These are phyloP conservation scores for Trichechus manatus DNA, from an alignment of 2,113 vertebrate species.

Conservation along the genomic window DNA sequence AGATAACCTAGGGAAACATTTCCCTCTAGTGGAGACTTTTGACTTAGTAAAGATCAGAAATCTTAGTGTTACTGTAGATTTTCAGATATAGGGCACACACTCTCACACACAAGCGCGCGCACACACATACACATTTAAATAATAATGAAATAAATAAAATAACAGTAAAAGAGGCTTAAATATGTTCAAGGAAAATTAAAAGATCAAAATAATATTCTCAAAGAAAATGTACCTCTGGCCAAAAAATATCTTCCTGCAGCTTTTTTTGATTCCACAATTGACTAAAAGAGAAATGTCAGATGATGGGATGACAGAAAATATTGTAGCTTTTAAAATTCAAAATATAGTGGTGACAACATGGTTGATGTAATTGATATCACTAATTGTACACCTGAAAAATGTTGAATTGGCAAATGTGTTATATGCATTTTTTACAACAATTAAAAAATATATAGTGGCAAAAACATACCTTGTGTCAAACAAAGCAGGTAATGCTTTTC, in stretches of 20 bases:
- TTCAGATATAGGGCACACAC: neutral
- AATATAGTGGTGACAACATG: neutral
- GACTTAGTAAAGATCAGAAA: neutral
- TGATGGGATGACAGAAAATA: neutral
- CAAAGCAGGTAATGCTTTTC: neutral
- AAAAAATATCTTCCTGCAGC: neutral
- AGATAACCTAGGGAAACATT: neutral
- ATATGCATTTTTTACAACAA: too few species aligned
- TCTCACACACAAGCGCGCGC: neutral
- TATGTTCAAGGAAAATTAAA: constrained; percentile 21
- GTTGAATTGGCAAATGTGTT: too few species aligned
- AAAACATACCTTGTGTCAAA: neutral
- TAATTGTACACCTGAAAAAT: too few species aligned
- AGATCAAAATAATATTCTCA: constrained; percentile 12
- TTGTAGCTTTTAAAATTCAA: neutral
- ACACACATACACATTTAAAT: neutral
- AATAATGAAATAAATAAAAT: constrained; percentile 2
- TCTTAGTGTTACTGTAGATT: neutral
- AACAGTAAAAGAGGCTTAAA: neutral
- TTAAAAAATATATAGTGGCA: neutral
- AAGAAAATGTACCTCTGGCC: neutral
- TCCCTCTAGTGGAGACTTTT: neutral
- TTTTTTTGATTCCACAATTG: neutral
- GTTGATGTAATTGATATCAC: neutral
- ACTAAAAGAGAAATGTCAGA: neutral